Evolutionary conservation across 2,888 invertebrate species (phyloP), one percentile per base, ranked within the genome.

Genomic region (Anorthoa munda): DNA sequence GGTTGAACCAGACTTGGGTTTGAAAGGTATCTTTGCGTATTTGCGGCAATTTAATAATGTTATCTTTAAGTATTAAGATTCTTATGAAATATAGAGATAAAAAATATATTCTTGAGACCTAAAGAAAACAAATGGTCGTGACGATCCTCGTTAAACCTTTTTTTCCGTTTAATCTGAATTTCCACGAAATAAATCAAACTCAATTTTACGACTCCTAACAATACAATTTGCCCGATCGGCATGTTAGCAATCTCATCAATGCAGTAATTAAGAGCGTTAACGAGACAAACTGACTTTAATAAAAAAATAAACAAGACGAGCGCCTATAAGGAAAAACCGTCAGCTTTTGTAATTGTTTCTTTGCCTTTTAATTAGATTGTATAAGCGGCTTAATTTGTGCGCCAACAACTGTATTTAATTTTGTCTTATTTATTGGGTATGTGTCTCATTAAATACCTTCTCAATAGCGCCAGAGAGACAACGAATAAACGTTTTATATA

Each of bases 211-310:
- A 45, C 31, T 39, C n/a, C 13, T 50, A 55, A 46, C 46, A 75
- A 63, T 48, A 23, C 46, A 60, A 63, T 76, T 56, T 45, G 17
- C n/a, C 64, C 48, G 50, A 73, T 72, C 60, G 39, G 31, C 50
- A 67, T 72, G 64, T 46, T 64, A 45, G 12, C 72, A 55, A 69
- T 72, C 65, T 74, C 65, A 69, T 66, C 45, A 64, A 26, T 60
- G 21, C 51, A 56, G 58, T 71, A 74, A 81, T 79, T 77, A 73
- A 65, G 58, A 83, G 31, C 72, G 63, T 23, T 61, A 74, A 83
- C 66, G 74, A 83, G 69, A 69, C 58, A 51, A 59, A 65, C 45
- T 23, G 17, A 13, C 65, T 69, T 60, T 72, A 55, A 83, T 31
- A 67, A 69, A 74, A 74, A 78, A 70, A 64, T 55, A 55, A 55